Percentiles rank a stretch among this genome's conserved stretches.
Evolutionary conservation across 2,888 invertebrate genomes (phyloP).

Genomic region (Drosophila bunnanda): DNA sequence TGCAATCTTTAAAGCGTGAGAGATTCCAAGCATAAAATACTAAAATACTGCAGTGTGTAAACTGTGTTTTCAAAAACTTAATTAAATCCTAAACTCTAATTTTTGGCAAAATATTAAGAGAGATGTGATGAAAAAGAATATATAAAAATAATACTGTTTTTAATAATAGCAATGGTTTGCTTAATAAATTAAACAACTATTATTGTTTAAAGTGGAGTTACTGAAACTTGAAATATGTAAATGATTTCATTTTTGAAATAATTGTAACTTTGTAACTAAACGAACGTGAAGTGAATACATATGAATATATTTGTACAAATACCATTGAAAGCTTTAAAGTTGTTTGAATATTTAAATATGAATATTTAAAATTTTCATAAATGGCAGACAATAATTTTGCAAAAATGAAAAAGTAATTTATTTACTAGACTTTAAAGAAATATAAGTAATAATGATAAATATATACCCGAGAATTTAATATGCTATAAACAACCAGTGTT

Average conservation of each 20-base stretch:
- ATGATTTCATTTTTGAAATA: not conserved
- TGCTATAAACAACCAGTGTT: not conserved
- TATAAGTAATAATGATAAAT: not conserved
- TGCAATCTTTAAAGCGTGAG: conserved; percentile 28
- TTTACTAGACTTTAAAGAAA: not conserved
- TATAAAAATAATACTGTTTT: not conserved
- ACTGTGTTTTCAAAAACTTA: conserved; percentile 4
- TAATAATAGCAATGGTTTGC: not conserved
- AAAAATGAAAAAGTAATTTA: not conserved
- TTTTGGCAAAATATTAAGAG: conserved; percentile 1
- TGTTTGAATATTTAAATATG: not conserved
- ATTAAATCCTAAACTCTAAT: not conserved
- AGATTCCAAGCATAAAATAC: not conserved
- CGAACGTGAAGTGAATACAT: too few relatives aligned
- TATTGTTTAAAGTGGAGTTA: too few relatives aligned
- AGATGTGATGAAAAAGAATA: not conserved
- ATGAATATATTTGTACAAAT: not conserved
- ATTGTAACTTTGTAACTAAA: too few relatives aligned
- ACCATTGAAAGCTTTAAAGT: not conserved
- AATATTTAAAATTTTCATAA: not conserved
- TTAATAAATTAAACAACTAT: not conserved
- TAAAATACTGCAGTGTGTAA: not conserved
- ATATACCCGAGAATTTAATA: not conserved
- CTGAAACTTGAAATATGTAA: too few relatives aligned
- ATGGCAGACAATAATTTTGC: not conserved